phyloP scores from a whole-genome alignment of 1,140 invertebrate genomes.

The Neodiprion pinetum region DNA sequence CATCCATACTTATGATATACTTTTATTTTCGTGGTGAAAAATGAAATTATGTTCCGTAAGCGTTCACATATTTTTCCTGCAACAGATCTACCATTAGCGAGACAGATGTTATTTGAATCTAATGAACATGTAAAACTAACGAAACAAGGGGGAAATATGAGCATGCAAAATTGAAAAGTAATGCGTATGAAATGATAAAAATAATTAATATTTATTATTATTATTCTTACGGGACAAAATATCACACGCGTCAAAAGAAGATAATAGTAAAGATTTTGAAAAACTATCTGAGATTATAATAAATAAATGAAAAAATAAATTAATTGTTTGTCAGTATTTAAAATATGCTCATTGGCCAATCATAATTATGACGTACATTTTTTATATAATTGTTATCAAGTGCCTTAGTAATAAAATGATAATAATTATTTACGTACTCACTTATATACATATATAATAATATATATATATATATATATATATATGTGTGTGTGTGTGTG shows the following conservation, averaged over 20 bases:
- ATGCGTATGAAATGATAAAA: too few relatives aligned
- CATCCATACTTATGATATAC: neutral
- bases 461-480: too few relatives aligned
- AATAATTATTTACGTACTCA: constrained; percentile 57
- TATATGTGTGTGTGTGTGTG: too few relatives aligned
- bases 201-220: too few relatives aligned
- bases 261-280: too few relatives aligned
- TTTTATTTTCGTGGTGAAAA: neutral
- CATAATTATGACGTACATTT: constrained; percentile 54
- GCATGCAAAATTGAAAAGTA: too few relatives aligned
- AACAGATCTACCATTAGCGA: neutral
- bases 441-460: too few relatives aligned
- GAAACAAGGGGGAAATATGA: too few relatives aligned
- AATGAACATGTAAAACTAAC: too few relatives aligned
- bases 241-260: constrained; percentile 25
- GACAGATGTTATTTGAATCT: too few relatives aligned
- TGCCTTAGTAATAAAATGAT: constrained; percentile 57
- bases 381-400: constrained; percentile 58
- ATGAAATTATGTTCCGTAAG: neutral
- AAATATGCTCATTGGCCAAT: constrained; percentile 57
- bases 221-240: neutral
- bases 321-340: constrained; percentile 59
- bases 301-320: constrained; percentile 42
- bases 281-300: constrained; percentile 47
- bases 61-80: neutral